Percentiles rank a stretch among this genome's conserved stretches.
phyloP scores from a whole-genome alignment of 2,797 vertebrate genomes.

The Melanogrammus aeglefinus region DNA sequence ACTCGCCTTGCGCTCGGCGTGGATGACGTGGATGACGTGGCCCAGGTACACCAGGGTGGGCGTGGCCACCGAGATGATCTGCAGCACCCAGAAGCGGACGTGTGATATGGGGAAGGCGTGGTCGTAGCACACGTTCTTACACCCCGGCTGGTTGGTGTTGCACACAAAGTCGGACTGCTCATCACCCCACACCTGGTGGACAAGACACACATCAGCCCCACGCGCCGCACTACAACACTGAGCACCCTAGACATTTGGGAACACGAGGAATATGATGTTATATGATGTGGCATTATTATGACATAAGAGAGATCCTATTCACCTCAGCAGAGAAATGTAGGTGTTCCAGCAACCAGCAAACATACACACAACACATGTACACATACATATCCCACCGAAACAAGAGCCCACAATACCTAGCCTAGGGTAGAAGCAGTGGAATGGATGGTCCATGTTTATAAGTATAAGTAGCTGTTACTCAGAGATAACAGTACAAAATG shows the following conservation, averaged over 20 bases:
- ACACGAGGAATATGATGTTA: no score
- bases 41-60: conserved; percentile 76
- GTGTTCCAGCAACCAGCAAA: no score
- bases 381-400: no score
- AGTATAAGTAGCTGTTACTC: no score
- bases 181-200: conserved; percentile 84
- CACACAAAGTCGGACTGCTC: conserved; percentile 93
- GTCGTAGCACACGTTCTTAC: conserved; percentile 93
- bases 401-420: no score
- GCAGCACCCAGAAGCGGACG: conserved; percentile 91
- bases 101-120: conserved; percentile 94
- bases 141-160: conserved; percentile 92
- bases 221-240: not conserved
- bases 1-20: conserved; percentile 80
- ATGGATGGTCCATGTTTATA: no score
- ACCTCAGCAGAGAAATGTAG: no score
- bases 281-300: no score
- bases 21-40: conserved; percentile 79
- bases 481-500: not conserved
- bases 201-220: not conserved
- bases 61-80: conserved; percentile 84
- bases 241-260: not conserved
- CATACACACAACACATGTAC: no score
- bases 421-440: no score
- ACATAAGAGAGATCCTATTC: no score